These are phyloP conservation scores for Ahaetulla prasina DNA, from an alignment of 2,113 vertebrate genomes.

Conservation along the genomic window DNA sequence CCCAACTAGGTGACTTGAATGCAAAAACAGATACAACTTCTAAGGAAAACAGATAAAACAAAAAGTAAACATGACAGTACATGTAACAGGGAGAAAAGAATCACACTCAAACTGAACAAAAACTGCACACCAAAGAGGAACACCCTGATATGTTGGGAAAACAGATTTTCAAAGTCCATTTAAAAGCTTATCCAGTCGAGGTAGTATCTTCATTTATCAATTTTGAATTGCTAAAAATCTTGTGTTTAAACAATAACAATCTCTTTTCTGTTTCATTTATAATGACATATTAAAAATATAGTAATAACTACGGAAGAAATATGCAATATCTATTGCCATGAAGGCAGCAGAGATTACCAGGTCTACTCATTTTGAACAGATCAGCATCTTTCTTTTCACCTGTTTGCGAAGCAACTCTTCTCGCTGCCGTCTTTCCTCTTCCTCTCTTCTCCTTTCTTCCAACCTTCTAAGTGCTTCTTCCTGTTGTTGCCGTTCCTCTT, in stretches of 20 bases:
- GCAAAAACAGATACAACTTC: background rate
- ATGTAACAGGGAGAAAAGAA: background rate
- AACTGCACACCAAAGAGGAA: background rate
- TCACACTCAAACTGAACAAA: background rate
- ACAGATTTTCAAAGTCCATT: background rate
- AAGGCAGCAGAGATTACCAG: background rate
- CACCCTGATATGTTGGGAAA: background rate
- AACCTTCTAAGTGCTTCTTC: constrained; percentile 85
- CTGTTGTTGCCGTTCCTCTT: constrained; percentile 89
- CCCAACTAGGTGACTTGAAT: background rate
- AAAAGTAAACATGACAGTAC: background rate
- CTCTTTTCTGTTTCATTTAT: background rate
- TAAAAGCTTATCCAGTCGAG: background rate
- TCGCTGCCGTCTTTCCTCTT: constrained; percentile 86
- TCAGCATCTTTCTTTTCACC: constrained; percentile 59
- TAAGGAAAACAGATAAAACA: background rate
- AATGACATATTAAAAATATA: background rate
- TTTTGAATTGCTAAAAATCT: background rate
- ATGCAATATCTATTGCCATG: background rate
- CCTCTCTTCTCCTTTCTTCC: constrained; percentile 88
- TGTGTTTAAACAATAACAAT: background rate
- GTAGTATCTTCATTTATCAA: background rate
- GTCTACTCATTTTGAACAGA: background rate
- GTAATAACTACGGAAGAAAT: background rate
- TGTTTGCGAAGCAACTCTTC: constrained; percentile 92